phyloP scores from a whole-genome alignment of 2,113 vertebrate species.

The Melanotaenia duboulayi region DNA sequence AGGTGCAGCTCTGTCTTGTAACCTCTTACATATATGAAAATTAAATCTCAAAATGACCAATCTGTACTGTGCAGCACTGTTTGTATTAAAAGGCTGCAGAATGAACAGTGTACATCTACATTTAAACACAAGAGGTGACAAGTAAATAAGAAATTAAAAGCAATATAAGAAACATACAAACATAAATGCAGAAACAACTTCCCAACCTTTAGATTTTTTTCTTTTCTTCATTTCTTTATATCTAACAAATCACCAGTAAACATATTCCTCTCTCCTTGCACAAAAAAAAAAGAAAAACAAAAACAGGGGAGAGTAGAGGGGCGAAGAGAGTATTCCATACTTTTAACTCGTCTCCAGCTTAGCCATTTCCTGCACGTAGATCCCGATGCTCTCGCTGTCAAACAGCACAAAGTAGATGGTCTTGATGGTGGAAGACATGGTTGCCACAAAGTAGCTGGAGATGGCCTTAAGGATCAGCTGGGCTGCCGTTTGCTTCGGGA shows the following conservation, averaged over 20 bases:
- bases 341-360: constrained; percentile 94
- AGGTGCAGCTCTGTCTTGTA: constrained; percentile 55
- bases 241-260: constrained; percentile 54
- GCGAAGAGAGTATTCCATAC: neutral
- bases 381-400: constrained; percentile 98
- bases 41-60: constrained; percentile 44
- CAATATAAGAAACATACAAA: constrained; percentile 76
- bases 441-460: constrained; percentile 98
- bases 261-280: constrained; percentile 40
- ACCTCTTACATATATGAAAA: constrained; percentile 51
- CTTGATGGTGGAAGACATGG: constrained; percentile 99
- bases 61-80: constrained; percentile 43
- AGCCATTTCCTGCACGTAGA: constrained; percentile 99
- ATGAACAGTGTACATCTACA: constrained; percentile 60
- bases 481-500: constrained; percentile 97
- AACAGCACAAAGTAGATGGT: constrained; percentile 98
- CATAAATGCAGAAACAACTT: constrained; percentile 70
- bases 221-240: constrained; percentile 78
- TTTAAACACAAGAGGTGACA: constrained; percentile 45
- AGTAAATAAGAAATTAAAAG: constrained; percentile 70
- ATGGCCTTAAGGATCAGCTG: constrained; percentile 99
- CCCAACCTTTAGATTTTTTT: constrained; percentile 68
- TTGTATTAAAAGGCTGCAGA: constrained; percentile 50
- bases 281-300: constrained; percentile 21
- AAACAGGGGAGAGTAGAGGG: neutral